Evolutionary conservation across 2,888 invertebrate genomes (phyloP), one percentile per base, ranked within the genome.

Genomic region (Pterostichus niger): DNA sequence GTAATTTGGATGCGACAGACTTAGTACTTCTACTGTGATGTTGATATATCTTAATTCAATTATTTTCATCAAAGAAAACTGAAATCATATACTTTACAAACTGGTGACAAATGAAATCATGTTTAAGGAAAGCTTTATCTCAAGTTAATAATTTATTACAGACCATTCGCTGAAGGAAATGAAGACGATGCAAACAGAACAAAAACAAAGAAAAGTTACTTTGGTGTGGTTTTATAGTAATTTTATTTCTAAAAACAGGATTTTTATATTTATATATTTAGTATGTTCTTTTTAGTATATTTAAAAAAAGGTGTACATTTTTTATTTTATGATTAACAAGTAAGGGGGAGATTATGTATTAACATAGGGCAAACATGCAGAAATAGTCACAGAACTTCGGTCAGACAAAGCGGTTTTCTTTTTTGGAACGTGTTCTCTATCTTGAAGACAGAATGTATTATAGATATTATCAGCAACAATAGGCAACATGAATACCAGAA

Each of bases 191-290:
- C 59, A n/a, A 78, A 61, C 46, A 54, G 52, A 4, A 40, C 24
- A 44, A 15, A 44, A 44, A 61, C 13, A 61, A 78, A 78, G 54
- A 77, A 77, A 7, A 54, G 40, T 7, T 77, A 77, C 35, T 77
- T 77, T 77, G 76, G 76, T 10, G 31, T 3, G 40, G n/a, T n/a
- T 40, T 40, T 35, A 13, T 31, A 33, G n/a, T 64, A 64, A 64
- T 64, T 33, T 64, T 73, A 44, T 44, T 44, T 17, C 10, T 6
- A 11, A 33, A 24, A 24, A 3, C 24, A 31, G 10, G 15, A 24
- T 2, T 31, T 59, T 64, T 64, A 64, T 64, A 64, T 35, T 64
- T 24, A 24, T 24, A 24, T 24, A 24, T 24, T 2, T 24, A 24
- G n/a, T 24, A 24, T 24, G 3, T 24, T 2, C 24, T 24, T 24